Conservation (phyloP, 1,140 invertebrate genomes). For the Aphis gossypii region DNA sequence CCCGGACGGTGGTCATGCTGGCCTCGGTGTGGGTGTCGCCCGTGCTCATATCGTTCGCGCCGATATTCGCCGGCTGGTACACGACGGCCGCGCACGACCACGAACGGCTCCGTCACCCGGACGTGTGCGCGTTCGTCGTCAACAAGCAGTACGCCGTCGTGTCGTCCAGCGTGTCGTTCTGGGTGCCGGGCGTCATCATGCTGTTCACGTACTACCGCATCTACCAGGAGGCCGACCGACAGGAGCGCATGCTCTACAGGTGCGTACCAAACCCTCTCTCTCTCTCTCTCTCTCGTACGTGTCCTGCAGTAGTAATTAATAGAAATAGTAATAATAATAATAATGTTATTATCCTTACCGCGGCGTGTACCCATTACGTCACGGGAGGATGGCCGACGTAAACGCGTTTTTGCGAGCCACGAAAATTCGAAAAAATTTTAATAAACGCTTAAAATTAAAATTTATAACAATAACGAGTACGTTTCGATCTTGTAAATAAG, state of each 20-base stretch:
- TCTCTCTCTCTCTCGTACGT: too few relatives aligned
- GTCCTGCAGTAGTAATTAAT: too few relatives aligned
- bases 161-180: conserved; percentile 94
- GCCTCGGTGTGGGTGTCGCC: conserved; percentile 90
- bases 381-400: too few relatives aligned
- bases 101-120: conserved; percentile 73
- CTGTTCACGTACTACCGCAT: conserved; percentile 92
- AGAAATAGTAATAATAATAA: too few relatives aligned
- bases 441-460: too few relatives aligned
- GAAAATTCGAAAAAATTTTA: too few relatives aligned
- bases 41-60: conserved; percentile 91
- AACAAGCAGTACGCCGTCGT: conserved; percentile 91
- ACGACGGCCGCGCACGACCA: conserved; percentile 79
- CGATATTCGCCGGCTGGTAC: conserved; percentile 93
- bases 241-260: conserved; percentile 90
- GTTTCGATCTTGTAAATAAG: too few relatives aligned
- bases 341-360: too few relatives aligned
- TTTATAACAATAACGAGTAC: too few relatives aligned
- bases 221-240: conserved; percentile 87
- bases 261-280: conserved; percentile 63
- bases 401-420: too few relatives aligned
- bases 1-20: conserved; percentile 81
- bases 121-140: conserved; percentile 85
- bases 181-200: conserved; percentile 94
- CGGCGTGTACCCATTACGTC: too few relatives aligned